Percentiles rank a stretch among this genome's conserved stretches.
phyloP scores from a whole-genome alignment of 2,888 invertebrate genomes.

The Drosophila nr. perissopoda region DNA sequence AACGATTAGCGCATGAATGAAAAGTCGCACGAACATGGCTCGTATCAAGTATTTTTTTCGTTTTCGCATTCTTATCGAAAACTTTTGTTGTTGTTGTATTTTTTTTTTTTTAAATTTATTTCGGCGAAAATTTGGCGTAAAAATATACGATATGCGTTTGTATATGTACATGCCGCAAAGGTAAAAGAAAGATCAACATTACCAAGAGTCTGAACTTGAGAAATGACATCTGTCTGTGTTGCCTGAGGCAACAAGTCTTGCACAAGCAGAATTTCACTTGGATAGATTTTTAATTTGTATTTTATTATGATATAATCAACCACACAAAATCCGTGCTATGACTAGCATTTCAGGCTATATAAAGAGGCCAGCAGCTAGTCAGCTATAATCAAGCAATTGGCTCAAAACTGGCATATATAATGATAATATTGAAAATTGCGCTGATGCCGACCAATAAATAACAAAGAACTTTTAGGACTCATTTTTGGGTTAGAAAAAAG shows the following conservation, averaged over 20 bases:
- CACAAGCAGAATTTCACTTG: not conserved
- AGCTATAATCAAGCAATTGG: not conserved
- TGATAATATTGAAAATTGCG: too few relatives aligned
- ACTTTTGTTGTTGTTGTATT: not conserved
- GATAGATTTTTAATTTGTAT: not conserved
- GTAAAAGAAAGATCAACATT: not conserved
- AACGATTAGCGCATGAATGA: conserved; percentile 78
- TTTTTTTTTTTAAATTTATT: conserved; percentile 12
- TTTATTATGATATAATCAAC: not conserved
- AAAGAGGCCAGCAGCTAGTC: not conserved
- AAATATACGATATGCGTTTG: conserved; percentile 34
- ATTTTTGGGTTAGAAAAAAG: not conserved
- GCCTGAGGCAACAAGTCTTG: not conserved
- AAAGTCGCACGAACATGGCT: conserved; percentile 63
- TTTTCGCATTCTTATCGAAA: conserved; percentile 11
- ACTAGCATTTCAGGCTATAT: not conserved
- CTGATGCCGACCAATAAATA: not conserved
- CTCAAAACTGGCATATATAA: not conserved
- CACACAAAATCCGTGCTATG: not conserved
- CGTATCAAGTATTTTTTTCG: conserved; percentile 33
- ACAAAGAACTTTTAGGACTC: not conserved
- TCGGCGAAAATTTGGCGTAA: conserved; percentile 29
- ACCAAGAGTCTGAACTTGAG: not conserved
- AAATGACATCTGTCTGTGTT: not conserved
- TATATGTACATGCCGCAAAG: not conserved